These are phyloP conservation scores for Phragmatobia fuliginosa DNA, from an alignment of 2,888 invertebrate genomes.

Conservation along the genomic window DNA sequence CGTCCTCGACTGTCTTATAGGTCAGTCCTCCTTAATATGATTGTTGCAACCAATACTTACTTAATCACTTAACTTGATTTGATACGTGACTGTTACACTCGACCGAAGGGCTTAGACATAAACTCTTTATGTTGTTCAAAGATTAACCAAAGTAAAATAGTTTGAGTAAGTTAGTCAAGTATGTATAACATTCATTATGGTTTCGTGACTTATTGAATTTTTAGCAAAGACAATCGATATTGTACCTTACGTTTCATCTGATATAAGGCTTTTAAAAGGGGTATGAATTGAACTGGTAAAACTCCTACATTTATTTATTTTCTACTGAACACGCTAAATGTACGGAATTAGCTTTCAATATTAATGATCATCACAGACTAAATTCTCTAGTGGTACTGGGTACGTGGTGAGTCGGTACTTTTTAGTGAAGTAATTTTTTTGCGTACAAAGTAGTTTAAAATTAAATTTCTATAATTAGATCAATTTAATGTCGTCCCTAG, in stretches of 20 bases:
- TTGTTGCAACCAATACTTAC: conserved; percentile 15
- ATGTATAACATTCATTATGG: conserved; percentile 12
- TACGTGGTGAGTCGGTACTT: neutral
- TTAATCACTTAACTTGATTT: conserved; percentile 18
- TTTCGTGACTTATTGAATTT: conserved; percentile 19
- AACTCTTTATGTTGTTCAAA: conserved; percentile 6
- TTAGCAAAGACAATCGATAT: conserved; percentile 11
- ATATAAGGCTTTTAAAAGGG: neutral
- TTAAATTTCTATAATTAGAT: no score
- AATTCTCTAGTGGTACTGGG: neutral
- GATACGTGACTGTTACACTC: conserved; percentile 13
- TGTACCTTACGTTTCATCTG: neutral
- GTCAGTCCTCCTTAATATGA: conserved; percentile 73
- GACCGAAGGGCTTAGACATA: neutral
- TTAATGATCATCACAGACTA: neutral
- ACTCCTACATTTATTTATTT: neutral
- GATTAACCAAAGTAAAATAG: conserved; percentile 1
- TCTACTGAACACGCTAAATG: neutral
- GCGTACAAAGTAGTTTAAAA: no score
- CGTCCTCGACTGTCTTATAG: conserved; percentile 92
- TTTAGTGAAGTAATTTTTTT: neutral
- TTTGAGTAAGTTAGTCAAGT: neutral
- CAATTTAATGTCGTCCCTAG: no score
- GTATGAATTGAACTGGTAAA: neutral
- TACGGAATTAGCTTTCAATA: neutral